phyloP scores from a whole-genome alignment of 2,888 invertebrate genomes.

The Lacanobia oleracea region DNA sequence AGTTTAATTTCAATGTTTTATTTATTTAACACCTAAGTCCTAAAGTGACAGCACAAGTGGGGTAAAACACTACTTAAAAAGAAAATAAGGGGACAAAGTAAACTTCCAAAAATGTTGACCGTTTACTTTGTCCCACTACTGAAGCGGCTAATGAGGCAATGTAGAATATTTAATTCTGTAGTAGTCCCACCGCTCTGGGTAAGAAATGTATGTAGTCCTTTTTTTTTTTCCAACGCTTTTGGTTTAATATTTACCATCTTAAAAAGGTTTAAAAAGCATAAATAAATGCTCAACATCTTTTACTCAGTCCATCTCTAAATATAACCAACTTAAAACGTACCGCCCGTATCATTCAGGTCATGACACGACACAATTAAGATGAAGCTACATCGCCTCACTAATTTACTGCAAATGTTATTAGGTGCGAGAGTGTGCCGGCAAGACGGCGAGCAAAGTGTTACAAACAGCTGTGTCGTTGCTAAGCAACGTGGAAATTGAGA shows the following conservation, averaged over 20 bases:
- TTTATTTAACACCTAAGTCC: too few relatives aligned
- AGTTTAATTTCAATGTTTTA: too few relatives aligned
- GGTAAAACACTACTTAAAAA: too few relatives aligned
- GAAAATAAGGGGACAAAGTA: too few relatives aligned
- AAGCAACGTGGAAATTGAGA: conserved; percentile 70
- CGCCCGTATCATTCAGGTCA: conserved; percentile 23
- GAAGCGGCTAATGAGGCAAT: too few relatives aligned
- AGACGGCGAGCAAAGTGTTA: conserved; percentile 78
- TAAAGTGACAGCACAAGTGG: too few relatives aligned
- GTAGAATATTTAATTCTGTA: too few relatives aligned
- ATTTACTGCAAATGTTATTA: conserved; percentile 61
- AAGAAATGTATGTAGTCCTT: neutral
- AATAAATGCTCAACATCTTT: neutral
- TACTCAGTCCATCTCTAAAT: neutral
- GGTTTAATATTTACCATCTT: neutral
- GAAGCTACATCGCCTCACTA: conserved; percentile 18
- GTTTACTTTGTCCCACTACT: too few relatives aligned
- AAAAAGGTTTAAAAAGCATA: neutral
- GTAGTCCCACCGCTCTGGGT: too few relatives aligned
- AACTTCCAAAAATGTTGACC: too few relatives aligned
- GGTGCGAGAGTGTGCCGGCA: conserved; percentile 83
- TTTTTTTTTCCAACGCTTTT: neutral
- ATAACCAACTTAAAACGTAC: conserved; percentile 16
- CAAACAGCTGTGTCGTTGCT: conserved; percentile 70
- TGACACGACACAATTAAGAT: conserved; percentile 35